phyloP scores from a whole-genome alignment of 2,797 vertebrate genomes.

The Tokudaia muenninki region DNA sequence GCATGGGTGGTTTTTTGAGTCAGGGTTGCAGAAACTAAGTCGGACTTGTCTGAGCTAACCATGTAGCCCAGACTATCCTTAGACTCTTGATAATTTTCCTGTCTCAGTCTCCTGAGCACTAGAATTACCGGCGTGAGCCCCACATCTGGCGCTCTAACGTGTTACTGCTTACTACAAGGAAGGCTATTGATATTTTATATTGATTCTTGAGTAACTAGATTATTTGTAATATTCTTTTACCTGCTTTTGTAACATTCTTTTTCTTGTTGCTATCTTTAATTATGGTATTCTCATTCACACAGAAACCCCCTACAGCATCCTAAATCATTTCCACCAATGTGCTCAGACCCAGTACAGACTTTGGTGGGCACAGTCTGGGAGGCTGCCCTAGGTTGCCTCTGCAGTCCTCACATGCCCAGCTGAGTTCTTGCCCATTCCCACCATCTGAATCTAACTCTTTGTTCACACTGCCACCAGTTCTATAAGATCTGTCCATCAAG shows the following conservation, averaged over 20 bases:
- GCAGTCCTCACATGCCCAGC: background rate
- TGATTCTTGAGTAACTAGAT: constrained; percentile 51
- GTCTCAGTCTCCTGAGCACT: background rate
- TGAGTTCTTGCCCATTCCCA: background rate
- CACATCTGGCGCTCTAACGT: background rate
- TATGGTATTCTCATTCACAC: constrained; percentile 1
- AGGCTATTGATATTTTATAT: constrained; percentile 2
- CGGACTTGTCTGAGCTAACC: background rate
- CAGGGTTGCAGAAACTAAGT: background rate
- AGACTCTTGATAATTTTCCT: background rate
- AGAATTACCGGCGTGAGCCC: background rate
- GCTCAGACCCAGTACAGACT: background rate
- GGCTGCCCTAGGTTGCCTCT: background rate
- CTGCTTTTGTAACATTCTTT: constrained; percentile 36
- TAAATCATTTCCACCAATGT: background rate
- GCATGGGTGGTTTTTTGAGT: background rate
- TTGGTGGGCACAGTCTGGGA: background rate
- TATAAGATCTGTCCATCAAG: background rate
- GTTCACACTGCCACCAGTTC: background rate
- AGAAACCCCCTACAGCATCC: background rate
- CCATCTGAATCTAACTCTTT: background rate
- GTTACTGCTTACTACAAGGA: background rate
- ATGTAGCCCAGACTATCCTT: background rate
- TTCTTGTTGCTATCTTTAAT: constrained; percentile 17
- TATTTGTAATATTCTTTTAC: constrained; percentile 51